Evolutionary conservation across 2,888 invertebrate species (phyloP).

Genomic region (Erynnis tages): DNA sequence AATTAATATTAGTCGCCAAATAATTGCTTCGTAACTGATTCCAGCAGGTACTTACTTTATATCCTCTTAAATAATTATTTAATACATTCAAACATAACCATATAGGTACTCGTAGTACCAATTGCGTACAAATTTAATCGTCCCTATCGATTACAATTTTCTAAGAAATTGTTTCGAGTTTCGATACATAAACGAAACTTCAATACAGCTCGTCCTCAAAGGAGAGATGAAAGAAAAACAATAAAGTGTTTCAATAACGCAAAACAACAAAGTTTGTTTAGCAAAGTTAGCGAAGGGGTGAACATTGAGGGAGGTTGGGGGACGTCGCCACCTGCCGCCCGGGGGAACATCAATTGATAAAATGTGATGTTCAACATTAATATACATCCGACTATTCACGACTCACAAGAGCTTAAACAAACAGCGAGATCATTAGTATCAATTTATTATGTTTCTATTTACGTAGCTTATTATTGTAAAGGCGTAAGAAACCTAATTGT

Average conservation of each 20-base stretch:
- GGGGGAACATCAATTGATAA: slow-evolving; percentile 43
- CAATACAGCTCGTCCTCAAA: slow-evolving; percentile 48
- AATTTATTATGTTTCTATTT: no score
- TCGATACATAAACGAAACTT: slow-evolving; percentile 46
- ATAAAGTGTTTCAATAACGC: slow-evolving; percentile 74
- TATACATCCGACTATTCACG: slow-evolving; percentile 33
- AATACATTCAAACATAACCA: no score
- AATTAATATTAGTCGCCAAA: no score
- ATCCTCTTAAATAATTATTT: no score
- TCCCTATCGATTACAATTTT: slow-evolving; percentile 34
- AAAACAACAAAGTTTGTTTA: slow-evolving; percentile 72
- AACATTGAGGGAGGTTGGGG: slow-evolving; percentile 40
- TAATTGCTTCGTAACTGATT: no score
- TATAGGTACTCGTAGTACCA: no score
- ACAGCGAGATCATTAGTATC: slow-evolving; percentile 1
- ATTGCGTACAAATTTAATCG: background rate
- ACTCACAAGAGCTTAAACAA: slow-evolving; percentile 23
- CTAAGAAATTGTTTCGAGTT: slow-evolving; percentile 44
- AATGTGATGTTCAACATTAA: slow-evolving; percentile 44
- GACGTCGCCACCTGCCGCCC: slow-evolving; percentile 34
- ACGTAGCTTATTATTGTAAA: background rate
- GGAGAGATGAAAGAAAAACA: slow-evolving; percentile 73
- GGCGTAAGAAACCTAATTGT: background rate
- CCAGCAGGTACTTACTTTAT: no score
- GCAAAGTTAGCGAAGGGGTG: slow-evolving; percentile 51